Base-by-base conservation (phyloP, 2,888 invertebrate genomes). In the Rosalia funebris region DNA sequence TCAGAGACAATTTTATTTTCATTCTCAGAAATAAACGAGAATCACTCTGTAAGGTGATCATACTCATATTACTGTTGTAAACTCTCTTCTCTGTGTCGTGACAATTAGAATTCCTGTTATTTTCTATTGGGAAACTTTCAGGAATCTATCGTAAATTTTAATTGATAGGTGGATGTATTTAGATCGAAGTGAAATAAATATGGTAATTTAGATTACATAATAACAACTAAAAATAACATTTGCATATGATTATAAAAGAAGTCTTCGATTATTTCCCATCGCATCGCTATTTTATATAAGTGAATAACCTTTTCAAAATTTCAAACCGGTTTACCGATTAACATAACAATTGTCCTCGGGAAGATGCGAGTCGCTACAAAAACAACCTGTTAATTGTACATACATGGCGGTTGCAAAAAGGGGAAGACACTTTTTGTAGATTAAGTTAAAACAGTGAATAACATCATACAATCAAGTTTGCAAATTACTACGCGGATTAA, bases 231-330 rank as follows among this genome's bases (percentile, higher is more conserved):
- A 73, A 71, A 72, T 65, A 66, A 66, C 70, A 71, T 74, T 75
- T 74, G 73, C 73, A 74, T 74, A 73, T 63, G 65, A 72, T 71
- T 73, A 71, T 64, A 61, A 67, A 64, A 64, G 60, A 52, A 62
- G 60, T 42, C 66, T 62, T 62, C 63, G 65, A 65, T 65, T 62
- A 65, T 68, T 72, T 72, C 72, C 72, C 72, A 74, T 70, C 70
- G 68, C 61, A 68, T 74, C 75, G 75, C 76, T 75, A 71, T 77
- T 75, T 76, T 74, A 72, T 74, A 68, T n/a, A 77, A 77, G 80
- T 80, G 81, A 81, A 81, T 79, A 81, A 81, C 81, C 81, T 80
- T 76, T 76, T 77, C 75, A 78, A 79, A 78, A 77, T 78, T 74
- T 74, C 70, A 77, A 80, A 81, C 80, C 80, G 80, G 81, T 80